Evolutionary conservation across 2,797 vertebrate species (phyloP), one percentile per base, ranked within the genome.

Genomic region (Phalloptychus januarius): DNA sequence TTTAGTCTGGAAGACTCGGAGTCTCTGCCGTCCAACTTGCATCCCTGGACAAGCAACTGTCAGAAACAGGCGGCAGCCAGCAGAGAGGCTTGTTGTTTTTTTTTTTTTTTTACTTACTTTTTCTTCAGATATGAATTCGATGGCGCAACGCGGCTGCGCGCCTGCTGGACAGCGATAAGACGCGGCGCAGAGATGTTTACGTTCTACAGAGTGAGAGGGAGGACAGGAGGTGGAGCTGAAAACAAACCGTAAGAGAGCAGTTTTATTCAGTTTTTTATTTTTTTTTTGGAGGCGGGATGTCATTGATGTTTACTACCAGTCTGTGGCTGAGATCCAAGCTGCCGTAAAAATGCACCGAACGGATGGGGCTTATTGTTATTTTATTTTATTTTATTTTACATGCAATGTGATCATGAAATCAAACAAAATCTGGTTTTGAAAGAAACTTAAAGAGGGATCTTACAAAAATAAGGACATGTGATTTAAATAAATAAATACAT

Each of bases 131-230:
- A 92, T 45, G 74, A 10, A 61, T 82, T 23, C 23, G 88, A 92
- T 77, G 86, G 82, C 65, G 77, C 82, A 18, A 75, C 83, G 85
- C 81, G 69, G 87, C 84, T 70, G 76, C 77, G 83, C 85, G 92
- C 67, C 86, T 95, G 94, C 79, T 79, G 18, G 28, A 0, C 63
- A 54, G 82, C 83, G 95, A 96, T 96, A 95, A 95, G 90, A 75
- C 54, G 80, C 0, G 18, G n/a, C 45, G 82, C 20, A 10, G 70
- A 80, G 71, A 76, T 96, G 94, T 96, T 96, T 96, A 95, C 95
- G 25, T 77, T 76, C 79, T 85, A 50, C 58, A 78, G 74, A 45
- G n/a, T n/a, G n/a, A n/a, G 18, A 74, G 71, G 18, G 42, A 18
- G 45, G 48, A 42, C 52, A n/a, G 83, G 20, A 74, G 91, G 89